A percentile compares a stretch with the other conserved stretches of the same genome.
Evolutionary conservation across 2,888 invertebrate genomes (phyloP).

Genomic region (Therioaphis trifolii): DNA sequence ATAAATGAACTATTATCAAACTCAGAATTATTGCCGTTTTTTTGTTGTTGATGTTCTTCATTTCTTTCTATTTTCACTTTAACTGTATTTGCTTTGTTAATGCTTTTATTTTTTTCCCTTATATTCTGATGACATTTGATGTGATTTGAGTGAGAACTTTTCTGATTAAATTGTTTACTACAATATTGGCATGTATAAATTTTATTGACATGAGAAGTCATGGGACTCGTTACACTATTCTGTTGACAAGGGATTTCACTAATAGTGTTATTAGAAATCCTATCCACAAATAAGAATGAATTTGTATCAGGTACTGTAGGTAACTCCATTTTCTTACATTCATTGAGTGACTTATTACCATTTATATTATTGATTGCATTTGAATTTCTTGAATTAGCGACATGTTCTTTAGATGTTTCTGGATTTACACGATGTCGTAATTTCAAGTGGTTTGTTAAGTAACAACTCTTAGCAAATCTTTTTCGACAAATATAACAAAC

Average conservation of each 20-base stretch:
- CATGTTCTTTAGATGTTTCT: background rate
- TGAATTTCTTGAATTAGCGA: background rate
- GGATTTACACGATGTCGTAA: background rate
- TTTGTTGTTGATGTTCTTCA: too few relatives aligned
- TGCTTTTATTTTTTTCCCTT: too few relatives aligned
- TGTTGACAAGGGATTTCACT: background rate
- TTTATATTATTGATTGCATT: background rate
- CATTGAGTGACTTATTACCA: background rate
- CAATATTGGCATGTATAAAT: too few relatives aligned
- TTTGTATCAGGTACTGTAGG: background rate
- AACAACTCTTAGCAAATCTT: background rate
- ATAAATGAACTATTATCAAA: too few relatives aligned
- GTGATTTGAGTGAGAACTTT: too few relatives aligned
- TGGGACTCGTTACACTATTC: slow-evolving; percentile 28
- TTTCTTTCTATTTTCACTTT: too few relatives aligned
- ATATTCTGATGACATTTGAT: too few relatives aligned
- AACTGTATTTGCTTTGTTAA: too few relatives aligned
- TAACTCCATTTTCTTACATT: background rate
- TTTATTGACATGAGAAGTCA: too few relatives aligned
- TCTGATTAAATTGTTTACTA: too few relatives aligned
- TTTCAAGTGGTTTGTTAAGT: slow-evolving; percentile 1
- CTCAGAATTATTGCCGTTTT: too few relatives aligned
- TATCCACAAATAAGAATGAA: background rate
- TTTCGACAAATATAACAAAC: background rate
- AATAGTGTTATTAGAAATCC: background rate